Evolutionary conservation across 2,113 vertebrate genomes (phyloP).

Genomic region (Nyctereutes procyonoides): DNA sequence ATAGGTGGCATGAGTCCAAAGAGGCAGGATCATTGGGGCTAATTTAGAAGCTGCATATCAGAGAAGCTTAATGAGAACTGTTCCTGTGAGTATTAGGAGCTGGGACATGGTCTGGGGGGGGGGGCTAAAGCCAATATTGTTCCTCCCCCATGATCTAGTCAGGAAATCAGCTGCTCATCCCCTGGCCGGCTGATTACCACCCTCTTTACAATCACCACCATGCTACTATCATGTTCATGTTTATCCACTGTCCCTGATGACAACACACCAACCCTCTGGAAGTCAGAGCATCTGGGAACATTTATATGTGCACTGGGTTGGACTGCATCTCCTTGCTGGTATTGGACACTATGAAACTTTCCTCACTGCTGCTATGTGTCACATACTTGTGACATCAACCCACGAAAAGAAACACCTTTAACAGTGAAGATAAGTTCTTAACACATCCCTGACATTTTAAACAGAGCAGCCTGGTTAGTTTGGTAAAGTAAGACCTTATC

Average conservation of each 20-base stretch:
- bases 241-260: conserved; percentile 80
- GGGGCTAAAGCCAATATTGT: neutral
- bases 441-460: neutral
- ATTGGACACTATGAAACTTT: neutral
- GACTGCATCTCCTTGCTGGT: conserved; percentile 59
- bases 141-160: neutral
- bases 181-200: neutral
- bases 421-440: neutral
- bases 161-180: neutral
- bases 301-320: conserved; percentile 66
- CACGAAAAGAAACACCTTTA: neutral
- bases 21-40: neutral
- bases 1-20: neutral
- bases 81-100: neutral
- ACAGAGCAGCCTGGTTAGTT: neutral
- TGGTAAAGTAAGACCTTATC: neutral
- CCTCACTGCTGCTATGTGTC: neutral
- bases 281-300: conserved; percentile 86
- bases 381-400: conserved; percentile 38
- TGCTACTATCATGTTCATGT: conserved; percentile 65
- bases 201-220: conserved; percentile 72
- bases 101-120: neutral
- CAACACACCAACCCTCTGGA: conserved; percentile 79
- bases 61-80: neutral
- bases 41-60: neutral